Conservation (phyloP, 2,797 vertebrate genomes). For the Aulostomus chinensis region DNA sequence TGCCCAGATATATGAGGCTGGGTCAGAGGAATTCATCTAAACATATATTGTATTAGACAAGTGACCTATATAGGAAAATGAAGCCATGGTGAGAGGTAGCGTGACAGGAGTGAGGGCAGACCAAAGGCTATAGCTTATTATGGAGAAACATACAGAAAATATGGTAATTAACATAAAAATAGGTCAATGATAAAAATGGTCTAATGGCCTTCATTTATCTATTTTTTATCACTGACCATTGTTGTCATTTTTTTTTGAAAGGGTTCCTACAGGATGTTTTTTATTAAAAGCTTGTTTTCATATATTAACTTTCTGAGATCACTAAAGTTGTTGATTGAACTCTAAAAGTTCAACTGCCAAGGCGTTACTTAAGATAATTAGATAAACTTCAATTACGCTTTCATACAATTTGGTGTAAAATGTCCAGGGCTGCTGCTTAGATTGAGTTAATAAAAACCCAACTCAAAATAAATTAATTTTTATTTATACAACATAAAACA, state of each 20-base stretch:
- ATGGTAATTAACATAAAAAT: conserved; percentile 34
- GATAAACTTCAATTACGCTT: too few species aligned
- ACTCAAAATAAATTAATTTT: too few species aligned
- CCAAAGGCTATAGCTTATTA: conserved; percentile 19
- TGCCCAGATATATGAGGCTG: conserved; percentile 19
- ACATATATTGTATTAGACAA: conserved; percentile 47
- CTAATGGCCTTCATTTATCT: neutral
- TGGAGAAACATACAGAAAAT: conserved; percentile 13
- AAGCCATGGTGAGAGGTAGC: conserved; percentile 27
- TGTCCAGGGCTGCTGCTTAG: too few species aligned
- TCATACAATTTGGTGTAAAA: too few species aligned
- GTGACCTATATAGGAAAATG: conserved; percentile 63
- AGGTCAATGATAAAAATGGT: conserved; percentile 22
- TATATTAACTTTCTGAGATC: too few species aligned
- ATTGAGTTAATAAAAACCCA: too few species aligned
- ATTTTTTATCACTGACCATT: neutral
- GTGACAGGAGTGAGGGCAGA: conserved; percentile 20
- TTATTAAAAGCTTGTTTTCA: too few species aligned
- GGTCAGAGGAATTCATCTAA: conserved; percentile 43
- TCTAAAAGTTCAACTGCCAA: too few species aligned
- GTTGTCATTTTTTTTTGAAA: neutral
- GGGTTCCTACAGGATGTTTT: neutral
- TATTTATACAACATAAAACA: too few species aligned
- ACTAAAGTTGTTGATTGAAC: too few species aligned
- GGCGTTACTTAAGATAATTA: too few species aligned